Percentiles rank a stretch among this genome's conserved stretches.
These are phyloP conservation scores for Argyrosomus regius DNA, from an alignment of 2,797 vertebrate species.

Conservation along the genomic window DNA sequence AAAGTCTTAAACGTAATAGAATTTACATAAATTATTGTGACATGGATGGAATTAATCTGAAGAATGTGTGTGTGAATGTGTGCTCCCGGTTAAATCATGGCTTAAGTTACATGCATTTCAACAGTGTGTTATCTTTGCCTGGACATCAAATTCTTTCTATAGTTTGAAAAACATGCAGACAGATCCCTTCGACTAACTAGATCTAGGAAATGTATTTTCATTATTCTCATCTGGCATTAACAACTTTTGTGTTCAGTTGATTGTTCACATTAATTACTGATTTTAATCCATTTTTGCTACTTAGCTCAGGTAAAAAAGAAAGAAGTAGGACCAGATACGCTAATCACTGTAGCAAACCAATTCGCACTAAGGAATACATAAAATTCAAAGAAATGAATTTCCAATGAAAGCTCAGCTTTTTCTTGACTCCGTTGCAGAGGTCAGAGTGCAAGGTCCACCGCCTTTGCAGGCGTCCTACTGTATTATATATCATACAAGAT, in stretches of 20 bases:
- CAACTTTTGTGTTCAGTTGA: not conserved
- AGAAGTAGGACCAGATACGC: not conserved
- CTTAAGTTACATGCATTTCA: constrained; percentile 19
- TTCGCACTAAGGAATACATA: not conserved
- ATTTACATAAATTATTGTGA: not conserved
- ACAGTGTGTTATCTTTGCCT: constrained; percentile 1
- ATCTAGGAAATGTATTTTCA: not conserved
- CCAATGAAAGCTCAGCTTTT: constrained; percentile 7
- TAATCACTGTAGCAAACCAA: not conserved
- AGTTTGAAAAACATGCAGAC: not conserved
- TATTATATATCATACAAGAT: not conserved
- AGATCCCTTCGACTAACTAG: not conserved
- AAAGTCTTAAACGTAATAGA: not conserved
- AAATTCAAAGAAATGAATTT: not conserved
- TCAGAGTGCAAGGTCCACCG: constrained; percentile 13
- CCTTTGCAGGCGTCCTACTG: not conserved
- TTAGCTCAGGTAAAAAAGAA: not conserved
- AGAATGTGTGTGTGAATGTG: not conserved
- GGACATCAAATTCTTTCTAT: constrained; percentile 14
- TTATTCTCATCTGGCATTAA: not conserved
- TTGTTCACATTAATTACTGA: too few relatives aligned
- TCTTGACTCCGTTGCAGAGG: not conserved
- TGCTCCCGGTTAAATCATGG: not conserved
- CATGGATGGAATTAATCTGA: not conserved
- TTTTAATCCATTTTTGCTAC: not conserved